Evolutionary conservation across 1,140 invertebrate species (phyloP).

Genomic region (Nymphalis io): DNA sequence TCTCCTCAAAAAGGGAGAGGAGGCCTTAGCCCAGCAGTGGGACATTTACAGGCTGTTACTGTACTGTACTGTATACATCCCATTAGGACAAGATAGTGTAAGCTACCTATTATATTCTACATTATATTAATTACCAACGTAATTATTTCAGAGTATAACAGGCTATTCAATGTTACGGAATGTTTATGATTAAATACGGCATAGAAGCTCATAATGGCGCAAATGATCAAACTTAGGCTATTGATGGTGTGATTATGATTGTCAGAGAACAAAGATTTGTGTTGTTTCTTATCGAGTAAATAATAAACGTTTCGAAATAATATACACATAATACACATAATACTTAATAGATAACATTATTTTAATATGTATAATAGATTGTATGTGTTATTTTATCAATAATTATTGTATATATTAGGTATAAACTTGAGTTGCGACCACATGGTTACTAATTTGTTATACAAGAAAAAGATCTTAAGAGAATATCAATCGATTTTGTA

Average conservation of each 20-base stretch:
- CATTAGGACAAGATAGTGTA: not conserved
- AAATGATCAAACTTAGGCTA: slow-evolving; percentile 51
- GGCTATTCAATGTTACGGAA: slow-evolving; percentile 23
- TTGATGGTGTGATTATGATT: slow-evolving; percentile 38
- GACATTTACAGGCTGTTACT: too few relatives aligned
- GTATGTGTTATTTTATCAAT: not conserved
- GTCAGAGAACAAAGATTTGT: slow-evolving; percentile 6
- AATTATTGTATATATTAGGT: too few relatives aligned
- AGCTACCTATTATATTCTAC: not conserved
- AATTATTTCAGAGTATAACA: slow-evolving; percentile 20
- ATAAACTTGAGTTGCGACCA: too few relatives aligned
- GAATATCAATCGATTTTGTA: not conserved
- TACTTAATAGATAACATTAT: not conserved
- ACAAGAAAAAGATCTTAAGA: too few relatives aligned
- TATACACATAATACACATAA: too few relatives aligned
- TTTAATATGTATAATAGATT: not conserved
- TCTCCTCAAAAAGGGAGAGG: too few relatives aligned
- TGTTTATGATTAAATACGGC: slow-evolving; percentile 32
- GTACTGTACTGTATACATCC: too few relatives aligned
- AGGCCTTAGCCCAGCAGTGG: too few relatives aligned
- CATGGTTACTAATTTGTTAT: too few relatives aligned
- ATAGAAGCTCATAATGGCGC: slow-evolving; percentile 30
- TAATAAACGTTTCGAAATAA: not conserved
- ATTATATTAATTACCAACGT: slow-evolving; percentile 38
- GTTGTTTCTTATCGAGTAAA: not conserved